Evolutionary conservation across 2,888 invertebrate species (phyloP), one percentile per base, ranked within the genome.

Genomic region (Creontiades dilutus): DNA sequence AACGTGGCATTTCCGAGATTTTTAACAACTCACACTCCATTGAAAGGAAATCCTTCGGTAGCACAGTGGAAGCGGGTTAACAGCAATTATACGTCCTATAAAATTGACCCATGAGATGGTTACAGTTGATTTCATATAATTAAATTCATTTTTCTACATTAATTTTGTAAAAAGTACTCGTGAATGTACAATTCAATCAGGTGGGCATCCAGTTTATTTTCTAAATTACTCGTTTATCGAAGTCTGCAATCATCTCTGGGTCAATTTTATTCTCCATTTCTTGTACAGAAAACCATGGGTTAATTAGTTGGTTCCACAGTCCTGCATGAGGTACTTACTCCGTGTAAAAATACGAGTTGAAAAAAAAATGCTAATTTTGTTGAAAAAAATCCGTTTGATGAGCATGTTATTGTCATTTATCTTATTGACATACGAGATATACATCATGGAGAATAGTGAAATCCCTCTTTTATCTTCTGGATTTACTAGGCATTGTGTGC

Each of bases 231-330:
- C 37, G 3, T 37, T 37, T 37, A 4, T 2, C 7, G 37, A 37
- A 37, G 7, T 37, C 37, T 37, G 2, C 2, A 7, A 4, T 4
- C 37, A 37, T 37, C 37, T 37, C 37, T 68, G 19, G 68, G 68
- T 68, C 68, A 68, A 68, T 68, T 68, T 68, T 68, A 68, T 23
- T 11, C 27, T 23, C 13, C 27, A 68, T 68, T 5, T 68, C 23
- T 23, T 68, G 68, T 68, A 68, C 68, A 68, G 68, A 68, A n/a
- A 68, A 23, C 68, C 68, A 68, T 27, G 23, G 68, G 68, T 19
- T 23, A 23, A 23, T n/a, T 12, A 68, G 3, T 68, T 52, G 14
- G 16, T 23, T 13, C 23, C 68, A 68, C 68, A 23, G 23, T 68
- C 68, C 68, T 68, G 68, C 68, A 68, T 68, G 68, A 68, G 61